These are phyloP conservation scores for Arrhopalites spinosus DNA, from an alignment of 2,888 invertebrate genomes.

Conservation along the genomic window DNA sequence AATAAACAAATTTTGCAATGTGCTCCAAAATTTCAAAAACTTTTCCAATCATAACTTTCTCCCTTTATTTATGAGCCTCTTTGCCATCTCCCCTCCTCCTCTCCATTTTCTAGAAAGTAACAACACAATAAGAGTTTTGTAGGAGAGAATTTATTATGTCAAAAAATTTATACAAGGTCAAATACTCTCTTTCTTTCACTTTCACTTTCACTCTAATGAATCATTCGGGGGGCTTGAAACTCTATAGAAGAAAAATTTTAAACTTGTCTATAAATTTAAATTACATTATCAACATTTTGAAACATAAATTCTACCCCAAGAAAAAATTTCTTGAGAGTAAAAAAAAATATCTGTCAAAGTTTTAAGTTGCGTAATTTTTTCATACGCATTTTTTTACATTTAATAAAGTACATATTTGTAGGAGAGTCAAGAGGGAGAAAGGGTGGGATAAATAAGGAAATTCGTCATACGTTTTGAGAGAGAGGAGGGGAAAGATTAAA, in stretches of 20 bases:
- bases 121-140: too few relatives aligned
- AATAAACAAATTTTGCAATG: conserved; percentile 3
- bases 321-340: too few relatives aligned
- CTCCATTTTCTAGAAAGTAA: neutral
- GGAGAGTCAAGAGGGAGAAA: neutral
- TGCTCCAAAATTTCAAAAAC: neutral
- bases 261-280: too few relatives aligned
- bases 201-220: too few relatives aligned
- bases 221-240: too few relatives aligned
- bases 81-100: neutral
- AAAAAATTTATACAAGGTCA: neutral
- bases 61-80: conserved; percentile 1
- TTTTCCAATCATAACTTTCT: conserved; percentile 17
- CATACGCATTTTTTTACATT: neutral
- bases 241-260: too few relatives aligned
- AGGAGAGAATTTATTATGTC: neutral
- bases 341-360: neutral
- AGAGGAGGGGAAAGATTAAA: neutral
- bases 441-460: neutral
- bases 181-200: neutral
- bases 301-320: too few relatives aligned
- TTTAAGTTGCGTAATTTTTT: neutral
- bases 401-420: neutral
- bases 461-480: neutral
- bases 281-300: too few relatives aligned